Base-by-base conservation (phyloP, 1,140 invertebrate genomes). In the Argopecten irradians region DNA sequence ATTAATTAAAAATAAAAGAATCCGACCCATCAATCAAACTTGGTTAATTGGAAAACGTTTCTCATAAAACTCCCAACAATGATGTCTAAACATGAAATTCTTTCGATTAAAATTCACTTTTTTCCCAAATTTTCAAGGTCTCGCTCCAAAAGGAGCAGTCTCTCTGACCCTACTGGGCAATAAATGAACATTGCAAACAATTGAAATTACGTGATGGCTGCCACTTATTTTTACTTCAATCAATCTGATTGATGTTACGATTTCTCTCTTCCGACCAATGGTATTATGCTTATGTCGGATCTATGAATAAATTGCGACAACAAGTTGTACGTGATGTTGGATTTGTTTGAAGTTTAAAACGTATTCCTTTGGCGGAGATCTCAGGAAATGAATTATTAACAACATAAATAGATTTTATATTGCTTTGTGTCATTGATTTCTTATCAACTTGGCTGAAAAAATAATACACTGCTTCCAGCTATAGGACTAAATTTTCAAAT, bases 381-480 rank as follows among this genome's bases (percentile, higher is more conserved):
- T 71, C 55, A 71, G 55, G 55, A 71, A 71, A 28, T 71, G 55
- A 71, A 71, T 71, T 71, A 71, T 71, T 71, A 71, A 71, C 55
- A 71, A 71, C 55, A 28, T 71, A 71, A 71, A 71, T 71, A 71
- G 55, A 71, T 71, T 71, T 71, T 71, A n/a, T 28, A 71, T 71
- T 71, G 55, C 55, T 71, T 71, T 71, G 55, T 71, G n/a, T 71
- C 55, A 71, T 71, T 71, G 55, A 71, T 71, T 71, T 71, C 55
- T 71, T 71, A 71, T 71, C 55, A 71, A 28, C 55, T 71, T 71
- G 55, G 5, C 55, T 16, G 55, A 28, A 71, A 71, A 71, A 71
- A 71, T 71, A 71, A 71, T 71, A 71, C 19, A 22, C 55, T 5
- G 55, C n/a, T n/a, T 71, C 55, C n/a, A 71, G 55, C 55, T n/a